Base-by-base conservation (phyloP, 2,888 invertebrate genomes). In the Cephalotes varians region DNA sequence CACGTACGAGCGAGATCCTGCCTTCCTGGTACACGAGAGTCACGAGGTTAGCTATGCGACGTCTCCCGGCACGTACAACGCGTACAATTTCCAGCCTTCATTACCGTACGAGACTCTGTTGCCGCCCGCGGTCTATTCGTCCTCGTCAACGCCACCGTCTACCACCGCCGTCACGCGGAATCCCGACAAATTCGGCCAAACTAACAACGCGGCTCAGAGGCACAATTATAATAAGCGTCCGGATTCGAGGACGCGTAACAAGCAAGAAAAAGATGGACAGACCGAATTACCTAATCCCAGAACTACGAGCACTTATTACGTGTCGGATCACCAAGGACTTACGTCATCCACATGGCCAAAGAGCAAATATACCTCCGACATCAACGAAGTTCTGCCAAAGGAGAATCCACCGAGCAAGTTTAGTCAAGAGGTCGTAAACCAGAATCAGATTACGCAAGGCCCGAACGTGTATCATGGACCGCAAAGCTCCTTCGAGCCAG, bases 1-100 rank as follows among this genome's bases (percentile, higher is more conserved):
- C 0, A 84, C 84, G 0, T 92, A 88, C 84, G 94, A 94, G 73
- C 89, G 93, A 28, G 92, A 94, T 69, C 94, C 93, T 0, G 88
- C 93, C 5, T 94, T 92, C 69, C 81, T 94, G 21, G 93, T 94
- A 0, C 93, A 94, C 87, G 94, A 94, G 83, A 94, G 93, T 31
- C 94, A 94, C 76, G 94, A 94, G 67, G 85, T 93, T n/a, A 93
- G 92, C 25, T 94, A 93, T 81, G 92, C 90, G 3, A 94, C 93
- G 0, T 93, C 93, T 0, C 86, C 93, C 1, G 88, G 91, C 0
- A 82, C 89, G 1, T 91, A 89, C 44, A 88, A 80, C 10, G 67
- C 81, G 2, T 90, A 85, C 74, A 94, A 93, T 71, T 93, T 92
- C 72, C 85, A 93, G n/a, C 93, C 93, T 0, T 90, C 93, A 1